phyloP scores from a whole-genome alignment of 1,140 invertebrate species.

The Aleiodes sp. region DNA sequence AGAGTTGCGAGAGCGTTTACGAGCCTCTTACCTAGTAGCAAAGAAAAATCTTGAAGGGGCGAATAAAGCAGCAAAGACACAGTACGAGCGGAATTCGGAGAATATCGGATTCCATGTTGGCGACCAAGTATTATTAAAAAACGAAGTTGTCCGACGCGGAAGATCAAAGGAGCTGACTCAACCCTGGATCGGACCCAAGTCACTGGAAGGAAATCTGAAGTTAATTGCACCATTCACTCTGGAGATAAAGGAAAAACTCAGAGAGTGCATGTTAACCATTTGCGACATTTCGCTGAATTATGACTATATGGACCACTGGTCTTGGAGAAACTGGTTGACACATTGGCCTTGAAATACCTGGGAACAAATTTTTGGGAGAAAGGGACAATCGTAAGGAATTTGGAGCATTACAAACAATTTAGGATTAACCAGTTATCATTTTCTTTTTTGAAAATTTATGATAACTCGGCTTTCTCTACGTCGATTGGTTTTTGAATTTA shows the following conservation, averaged over 20 bases:
- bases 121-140: not conserved
- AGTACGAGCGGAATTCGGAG: not conserved
- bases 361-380: too few relatives aligned
- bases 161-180: not conserved
- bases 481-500: too few relatives aligned
- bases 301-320: too few relatives aligned
- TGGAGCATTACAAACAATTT: too few relatives aligned
- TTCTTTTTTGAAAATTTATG: too few relatives aligned
- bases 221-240: not conserved
- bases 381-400: too few relatives aligned
- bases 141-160: not conserved
- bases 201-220: not conserved
- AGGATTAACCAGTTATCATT: too few relatives aligned
- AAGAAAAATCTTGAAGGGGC: not conserved
- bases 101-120: not conserved
- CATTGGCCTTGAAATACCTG: too few relatives aligned
- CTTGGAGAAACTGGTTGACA: too few relatives aligned
- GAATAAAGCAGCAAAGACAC: not conserved
- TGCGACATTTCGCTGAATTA: too few relatives aligned
- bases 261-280: not conserved
- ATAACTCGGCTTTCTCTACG: too few relatives aligned
- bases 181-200: not conserved
- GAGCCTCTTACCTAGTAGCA: not conserved
- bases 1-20: too few relatives aligned
- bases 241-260: not conserved